phyloP scores from a whole-genome alignment of 2,113 vertebrate genomes.

The Telmatochromis bifrenatus region DNA sequence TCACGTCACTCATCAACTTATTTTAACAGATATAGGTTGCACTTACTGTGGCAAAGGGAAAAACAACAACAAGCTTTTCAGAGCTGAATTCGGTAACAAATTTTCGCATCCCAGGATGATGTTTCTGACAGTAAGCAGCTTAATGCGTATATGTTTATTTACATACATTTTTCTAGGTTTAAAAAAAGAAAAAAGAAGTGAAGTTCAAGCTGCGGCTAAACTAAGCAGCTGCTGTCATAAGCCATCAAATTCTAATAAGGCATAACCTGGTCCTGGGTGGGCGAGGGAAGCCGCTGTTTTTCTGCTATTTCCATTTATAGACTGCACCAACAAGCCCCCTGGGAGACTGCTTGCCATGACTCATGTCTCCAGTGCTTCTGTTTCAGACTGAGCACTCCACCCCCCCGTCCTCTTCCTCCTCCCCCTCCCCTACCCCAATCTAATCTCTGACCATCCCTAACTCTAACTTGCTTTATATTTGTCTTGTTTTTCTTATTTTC shows the following conservation, averaged over 20 bases:
- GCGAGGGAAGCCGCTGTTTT: conserved; percentile 70
- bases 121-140: conserved; percentile 40
- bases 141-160: conserved; percentile 7
- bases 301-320: conserved; percentile 74
- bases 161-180: conserved; percentile 18
- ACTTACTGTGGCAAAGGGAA: background rate
- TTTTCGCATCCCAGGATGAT: background rate
- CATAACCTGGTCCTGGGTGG: conserved; percentile 68
- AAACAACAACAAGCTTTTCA: background rate
- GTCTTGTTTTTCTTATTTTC: background rate
- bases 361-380: conserved; percentile 68
- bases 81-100: conserved; percentile 24
- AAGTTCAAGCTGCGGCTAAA: conserved; percentile 47
- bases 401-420: background rate
- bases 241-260: conserved; percentile 67
- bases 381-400: conserved; percentile 41
- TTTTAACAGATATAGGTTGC: conserved; percentile 37
- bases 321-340: conserved; percentile 63
- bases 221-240: conserved; percentile 60
- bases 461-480: background rate
- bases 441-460: background rate
- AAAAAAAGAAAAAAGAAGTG: background rate
- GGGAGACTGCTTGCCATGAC: conserved; percentile 61
- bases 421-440: background rate
- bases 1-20: conserved; percentile 61